Evolutionary conservation across 2,113 vertebrate genomes (phyloP).

Genomic region (Myodes glareolus): DNA sequence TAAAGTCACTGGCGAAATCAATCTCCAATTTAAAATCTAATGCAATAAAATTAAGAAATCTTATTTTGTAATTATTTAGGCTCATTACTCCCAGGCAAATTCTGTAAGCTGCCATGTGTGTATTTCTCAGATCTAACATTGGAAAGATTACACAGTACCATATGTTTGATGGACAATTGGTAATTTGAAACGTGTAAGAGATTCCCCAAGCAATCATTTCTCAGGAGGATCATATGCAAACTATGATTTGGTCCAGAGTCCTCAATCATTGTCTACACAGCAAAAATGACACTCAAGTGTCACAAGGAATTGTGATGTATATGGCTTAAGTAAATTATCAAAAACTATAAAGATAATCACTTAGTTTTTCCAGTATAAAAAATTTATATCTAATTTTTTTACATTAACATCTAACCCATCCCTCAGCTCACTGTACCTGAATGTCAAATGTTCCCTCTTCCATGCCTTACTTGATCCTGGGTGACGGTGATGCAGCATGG

Average conservation of each 20-base stretch:
- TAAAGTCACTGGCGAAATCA: conserved; percentile 44
- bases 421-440: neutral
- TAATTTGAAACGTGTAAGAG: conserved; percentile 48
- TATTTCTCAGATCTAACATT: conserved; percentile 48
- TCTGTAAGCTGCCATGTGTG: conserved; percentile 20
- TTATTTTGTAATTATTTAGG: conserved; percentile 56
- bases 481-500: neutral
- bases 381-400: neutral
- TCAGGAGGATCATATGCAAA: conserved; percentile 56
- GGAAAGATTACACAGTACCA: conserved; percentile 19
- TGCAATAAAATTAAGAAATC: conserved; percentile 62
- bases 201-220: conserved; percentile 53
- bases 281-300: conserved; percentile 42
- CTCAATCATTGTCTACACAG: conserved; percentile 2
- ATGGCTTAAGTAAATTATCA: neutral
- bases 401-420: neutral
- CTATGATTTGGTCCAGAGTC: neutral
- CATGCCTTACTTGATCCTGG: neutral
- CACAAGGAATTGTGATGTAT: neutral
- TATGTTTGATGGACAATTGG: conserved; percentile 54
- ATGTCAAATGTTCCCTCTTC: neutral
- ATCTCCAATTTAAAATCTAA: conserved; percentile 51
- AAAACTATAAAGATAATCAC: conserved; percentile 6
- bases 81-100: conserved; percentile 53
- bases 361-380: conserved; percentile 25